Base-by-base conservation (phyloP, 2,113 vertebrate genomes). In the Paramisgurnus dabryanus region DNA sequence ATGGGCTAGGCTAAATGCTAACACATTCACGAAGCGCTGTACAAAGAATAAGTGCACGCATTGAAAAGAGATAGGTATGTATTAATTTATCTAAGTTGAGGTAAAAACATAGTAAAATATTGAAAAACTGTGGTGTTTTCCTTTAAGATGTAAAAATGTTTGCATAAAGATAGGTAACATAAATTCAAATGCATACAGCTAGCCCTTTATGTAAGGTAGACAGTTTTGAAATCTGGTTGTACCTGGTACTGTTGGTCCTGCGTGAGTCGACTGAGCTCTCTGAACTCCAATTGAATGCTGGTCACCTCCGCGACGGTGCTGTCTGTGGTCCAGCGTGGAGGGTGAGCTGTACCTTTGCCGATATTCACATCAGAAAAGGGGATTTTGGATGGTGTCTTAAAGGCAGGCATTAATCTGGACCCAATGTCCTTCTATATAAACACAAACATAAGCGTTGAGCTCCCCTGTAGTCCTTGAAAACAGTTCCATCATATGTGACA, bases 291-390 rank as follows among this genome's bases (percentile, higher is more conserved):
- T 90, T 99, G 98, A 45, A 99, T 96, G 87, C 97, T 99, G 0
- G 98, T 98, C 86, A 99, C 97, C 88, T 99, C 98, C 0, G 98
- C 96, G 78, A 99, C 94, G 0, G 96, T 98, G 93, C 97, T 99
- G 90, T 99, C 98, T 0, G 96, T 94, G 0, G 97, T 99, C 98
- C 98, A 99, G 0, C 94, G 94, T 0, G 98, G 96, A 0, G 96
- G 94, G 63, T 98, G 98, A 1, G 97, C 98, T 0, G 92, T 95
- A 13, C 98, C 98, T 4, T 93, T 96, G 18, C 97, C 98, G 0
- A 99, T 94, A 91, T 99, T 99, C 58, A 99, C 98, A 0, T 97
- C 95, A 0, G 97, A 99, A 84, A 94, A 99, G 0, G 98, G 98
- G 6, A 99, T 94, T 88, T 95, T 98, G 78, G 98, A 99, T 0